Conservation (phyloP, 2,888 invertebrate species). For the Microctonus aethiopoides region DNA sequence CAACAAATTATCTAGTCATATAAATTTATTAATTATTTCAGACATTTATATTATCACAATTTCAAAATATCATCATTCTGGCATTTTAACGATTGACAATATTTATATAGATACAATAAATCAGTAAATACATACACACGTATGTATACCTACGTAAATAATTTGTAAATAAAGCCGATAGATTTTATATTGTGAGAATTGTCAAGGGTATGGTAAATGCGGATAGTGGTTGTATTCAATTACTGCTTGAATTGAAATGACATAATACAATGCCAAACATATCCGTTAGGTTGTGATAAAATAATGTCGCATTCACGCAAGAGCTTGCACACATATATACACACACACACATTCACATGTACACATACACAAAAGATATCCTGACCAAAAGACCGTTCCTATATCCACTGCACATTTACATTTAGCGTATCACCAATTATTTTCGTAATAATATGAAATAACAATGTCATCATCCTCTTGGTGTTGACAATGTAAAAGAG, state of each 20-base stretch:
- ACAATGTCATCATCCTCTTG: not conserved
- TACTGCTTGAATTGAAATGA: not conserved
- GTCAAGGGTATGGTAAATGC: not conserved
- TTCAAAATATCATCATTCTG: too few relatives aligned
- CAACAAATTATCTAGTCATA: too few relatives aligned
- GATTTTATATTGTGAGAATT: not conserved
- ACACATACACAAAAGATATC: not conserved
- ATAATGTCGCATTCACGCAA: not conserved
- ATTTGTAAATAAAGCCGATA: not conserved
- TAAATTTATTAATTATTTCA: too few relatives aligned
- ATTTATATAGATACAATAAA: too few relatives aligned
- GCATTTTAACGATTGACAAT: too few relatives aligned
- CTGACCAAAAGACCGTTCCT: not conserved
- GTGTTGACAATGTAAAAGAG: not conserved
- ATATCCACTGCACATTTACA: not conserved
- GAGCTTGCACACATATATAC: not conserved
- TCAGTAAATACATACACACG: too few relatives aligned
- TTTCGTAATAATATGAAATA: not conserved
- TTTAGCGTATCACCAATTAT: not conserved
- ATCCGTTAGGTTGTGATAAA: not conserved
- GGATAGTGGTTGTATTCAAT: not conserved
- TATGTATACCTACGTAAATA: not conserved
- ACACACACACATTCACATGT: too few relatives aligned
- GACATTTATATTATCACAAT: too few relatives aligned
- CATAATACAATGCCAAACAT: not conserved